Base-by-base conservation (phyloP, 2,797 vertebrate species). In the Rhodeus uyekii region DNA sequence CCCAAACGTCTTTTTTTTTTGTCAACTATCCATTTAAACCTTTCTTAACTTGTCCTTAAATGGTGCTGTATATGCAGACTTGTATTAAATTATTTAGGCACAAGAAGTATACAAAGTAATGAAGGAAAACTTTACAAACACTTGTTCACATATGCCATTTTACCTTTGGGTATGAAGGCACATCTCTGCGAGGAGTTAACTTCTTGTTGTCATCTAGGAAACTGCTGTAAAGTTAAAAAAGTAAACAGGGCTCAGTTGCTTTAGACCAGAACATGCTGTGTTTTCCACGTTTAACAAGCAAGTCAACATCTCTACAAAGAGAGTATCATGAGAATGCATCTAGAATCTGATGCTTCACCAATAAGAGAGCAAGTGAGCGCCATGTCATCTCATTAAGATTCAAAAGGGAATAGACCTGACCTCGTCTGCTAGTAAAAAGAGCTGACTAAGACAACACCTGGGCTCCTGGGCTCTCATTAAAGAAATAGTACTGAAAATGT, bases 121-220 rank as follows among this genome's bases (percentile, higher is more conserved):
- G 9, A 42, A 19, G 8, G 4, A 18, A 73, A 50, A 12, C 36
- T 12, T 36, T 13, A 65, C 38, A 76, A 50, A 75, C 50, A 53
- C 50, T 12, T 24, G 58, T 27, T 60, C 5, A 44, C 36, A 60
- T 53, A 4, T 82, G 8, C 3, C 14, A 19, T 46, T 89, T 91
- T 90, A 99, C 97, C 96, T 98, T 98, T 73, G 97, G 95, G 74
- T 97, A 97, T 8, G 95, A 91, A 22, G 96, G 95, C 0, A 97
- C 94, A 50, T 98, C 97, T 29, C 96, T 91, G 1, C 90, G 90
- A 12, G 95, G 95, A 4, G 92, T 95, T 44, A 93, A 81, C 92
- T 95, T 97, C 91, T 94, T 97, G 88, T 88, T 94, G 80, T 95
- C 96, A 9, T 97, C 96, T 88, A 95, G 83, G 84, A 96, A 96